Base-by-base conservation (phyloP, 2,113 vertebrate genomes). In the Oplegnathus fasciatus region DNA sequence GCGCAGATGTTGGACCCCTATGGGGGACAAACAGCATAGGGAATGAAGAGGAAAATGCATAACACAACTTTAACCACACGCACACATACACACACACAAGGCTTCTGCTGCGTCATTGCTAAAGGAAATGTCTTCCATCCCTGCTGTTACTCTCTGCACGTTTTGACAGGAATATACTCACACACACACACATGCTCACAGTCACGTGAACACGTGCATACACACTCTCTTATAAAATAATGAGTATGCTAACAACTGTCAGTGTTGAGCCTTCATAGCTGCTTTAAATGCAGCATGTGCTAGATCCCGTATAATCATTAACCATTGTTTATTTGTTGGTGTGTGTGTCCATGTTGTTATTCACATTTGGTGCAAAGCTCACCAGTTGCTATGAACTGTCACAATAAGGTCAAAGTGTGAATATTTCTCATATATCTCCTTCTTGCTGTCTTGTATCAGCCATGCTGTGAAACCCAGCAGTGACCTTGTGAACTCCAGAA, bases 1-100 rank as follows among this genome's bases (percentile, higher is more conserved):
- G 82, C 70, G 55, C 83, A 89, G 85, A 90, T 93, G 88, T 90
- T 87, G 64, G 52, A 55, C 58, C 76, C 78, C 88, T 80, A 70
- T 86, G 67, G 83, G 75, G 80, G 26, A 87, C 48, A 81, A 79
- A 69, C 70, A 62, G 65, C 68, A 60, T 44, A 64, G 72, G 75
- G 72, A 86, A 84, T 71, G 70, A 72, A 83, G 57, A 81, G 26
- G 66, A 54, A 75, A 77, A 79, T 60, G 54, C 83, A 85, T 70
- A 77, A 68, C 72, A 64, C 65, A 76, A 76, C 58, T 75, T 52
- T 67, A 75, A 22, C 24, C 57, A 48, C 48, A 48, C 18, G 78
- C 69, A 77, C n/a, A 55, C 57, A 82, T 64, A 78, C 26, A 50
- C 52, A 61, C 32, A 55, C 6, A 57, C 26, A 1, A 14, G 54